These are phyloP conservation scores for Eucera pruinosa DNA, from an alignment of 2,888 invertebrate species.

Conservation along the genomic window DNA sequence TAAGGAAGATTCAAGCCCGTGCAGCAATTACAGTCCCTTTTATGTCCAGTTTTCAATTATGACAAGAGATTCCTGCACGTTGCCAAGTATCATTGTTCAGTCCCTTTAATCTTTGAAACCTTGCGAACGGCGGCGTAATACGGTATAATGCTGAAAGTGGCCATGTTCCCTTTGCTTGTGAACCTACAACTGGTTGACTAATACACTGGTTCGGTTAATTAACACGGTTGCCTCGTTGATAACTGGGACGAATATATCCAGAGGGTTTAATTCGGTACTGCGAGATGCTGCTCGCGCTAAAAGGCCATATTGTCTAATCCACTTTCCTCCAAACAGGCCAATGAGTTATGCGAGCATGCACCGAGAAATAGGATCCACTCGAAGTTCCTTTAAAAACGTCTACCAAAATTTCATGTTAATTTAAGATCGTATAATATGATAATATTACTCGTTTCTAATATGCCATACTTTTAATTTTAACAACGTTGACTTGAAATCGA, in stretches of 20 bases:
- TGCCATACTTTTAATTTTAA: no score
- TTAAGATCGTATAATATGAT: no score
- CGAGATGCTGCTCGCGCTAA: constrained; percentile 17
- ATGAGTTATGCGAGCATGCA: not conserved
- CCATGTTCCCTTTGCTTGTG: not conserved
- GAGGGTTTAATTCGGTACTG: constrained; percentile 14
- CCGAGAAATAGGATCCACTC: no score
- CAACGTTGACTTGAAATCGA: no score
- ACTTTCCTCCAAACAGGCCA: constrained; percentile 27
- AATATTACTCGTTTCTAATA: no score
- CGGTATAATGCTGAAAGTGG: not conserved
- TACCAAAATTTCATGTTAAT: no score
- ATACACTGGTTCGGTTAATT: constrained; percentile 25
- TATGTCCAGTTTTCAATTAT: no score
- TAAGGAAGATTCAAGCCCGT: no score
- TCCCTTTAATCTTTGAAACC: not conserved
- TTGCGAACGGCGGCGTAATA: not conserved
- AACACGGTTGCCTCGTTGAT: constrained; percentile 23
- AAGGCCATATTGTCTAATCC: constrained; percentile 33
- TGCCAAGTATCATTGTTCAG: not conserved
- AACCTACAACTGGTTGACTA: constrained; percentile 22
- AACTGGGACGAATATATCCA: constrained; percentile 25
- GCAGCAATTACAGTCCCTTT: no score
- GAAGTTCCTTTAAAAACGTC: no score
- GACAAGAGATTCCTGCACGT: no score